phyloP scores from a whole-genome alignment of 2,797 vertebrate species.

The Leucoraja ocellata region DNA sequence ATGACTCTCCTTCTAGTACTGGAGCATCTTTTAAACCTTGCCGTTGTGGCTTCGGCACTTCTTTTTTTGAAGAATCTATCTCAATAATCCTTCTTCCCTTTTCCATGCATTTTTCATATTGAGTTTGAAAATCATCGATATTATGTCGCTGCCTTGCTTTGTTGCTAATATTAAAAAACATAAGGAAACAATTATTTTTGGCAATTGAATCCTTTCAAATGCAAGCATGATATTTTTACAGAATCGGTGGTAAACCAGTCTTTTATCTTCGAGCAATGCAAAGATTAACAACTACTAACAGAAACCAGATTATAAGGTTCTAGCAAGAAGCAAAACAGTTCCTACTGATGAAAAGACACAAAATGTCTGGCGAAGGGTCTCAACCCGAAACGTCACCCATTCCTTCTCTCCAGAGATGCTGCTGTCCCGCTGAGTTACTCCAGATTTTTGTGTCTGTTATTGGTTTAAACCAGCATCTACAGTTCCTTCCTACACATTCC shows the following conservation, averaged over 20 bases:
- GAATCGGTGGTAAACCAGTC: neutral
- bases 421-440: no score
- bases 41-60: neutral
- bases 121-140: slow-evolving; percentile 51
- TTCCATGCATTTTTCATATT: slow-evolving; percentile 57
- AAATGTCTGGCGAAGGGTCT: no score
- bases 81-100: slow-evolving; percentile 59
- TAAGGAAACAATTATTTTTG: neutral
- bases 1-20: slow-evolving; percentile 50
- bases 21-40: slow-evolving; percentile 50
- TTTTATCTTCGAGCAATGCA: neutral
- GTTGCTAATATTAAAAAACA: neutral
- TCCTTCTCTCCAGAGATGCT: no score
- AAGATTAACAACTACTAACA: neutral
- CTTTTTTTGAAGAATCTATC: slow-evolving; percentile 53
- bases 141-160: slow-evolving; percentile 68
- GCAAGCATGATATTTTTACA: neutral
- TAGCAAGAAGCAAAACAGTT: no score
- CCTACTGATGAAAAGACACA: neutral
- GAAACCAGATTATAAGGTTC: neutral
- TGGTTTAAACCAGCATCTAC: neutral
- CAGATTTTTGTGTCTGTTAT: no score
- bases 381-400: no score
- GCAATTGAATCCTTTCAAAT: neutral
- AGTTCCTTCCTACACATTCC: no score